Base-by-base conservation (phyloP, 2,113 vertebrate genomes). In the Limnothrissa miodon region DNA sequence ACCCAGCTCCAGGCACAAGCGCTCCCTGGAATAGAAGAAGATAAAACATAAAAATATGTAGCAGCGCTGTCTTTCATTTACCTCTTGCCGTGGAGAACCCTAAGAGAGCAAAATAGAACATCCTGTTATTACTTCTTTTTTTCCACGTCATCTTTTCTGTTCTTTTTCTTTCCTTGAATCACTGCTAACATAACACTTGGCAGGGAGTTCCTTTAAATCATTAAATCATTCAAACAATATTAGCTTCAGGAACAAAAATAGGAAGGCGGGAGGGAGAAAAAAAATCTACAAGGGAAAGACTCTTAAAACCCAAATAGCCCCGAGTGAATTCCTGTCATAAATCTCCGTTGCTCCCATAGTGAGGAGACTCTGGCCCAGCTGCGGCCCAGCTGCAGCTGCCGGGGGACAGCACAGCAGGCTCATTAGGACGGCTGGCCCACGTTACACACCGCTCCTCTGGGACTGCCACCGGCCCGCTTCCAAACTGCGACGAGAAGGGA, bases 21-120 rank as follows among this genome's bases (percentile, higher is more conserved):
- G 39, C 15, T 39, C 25, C 83, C 56, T 81, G 6, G 42, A 42
- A 42, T 4, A 42, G 6, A 42, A 42, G 6, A 42, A 42, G 6
- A 39, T 13, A 83, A 78, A 80, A 82, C 82, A 82, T 82, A 80
- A 82, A 81, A 56, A 45, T 80, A 80, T 81, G 59, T 29, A 66
- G 9, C 59, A 33, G 29, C 51, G 7, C 51, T 23, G 19, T 56
- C 51, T 6, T 6, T 23, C 48, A 0, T 5, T 29, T 62, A 62
- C 59, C 59, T 66, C 59, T 25, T 11, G 59, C 59, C n/a, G 2
- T 25, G 21, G 56, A 21, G 6, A 23, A 25, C 6, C 21, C 29
- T n/a, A 1, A 15, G n/a, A 66, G 59, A 66, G 59, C 59, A 66
- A 66, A 66, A 66, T 15, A 25, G 25, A 66, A 66, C 25, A 66